Evolutionary conservation across 2,888 invertebrate species (phyloP).

Genomic region (Ceraclea dissimilis): DNA sequence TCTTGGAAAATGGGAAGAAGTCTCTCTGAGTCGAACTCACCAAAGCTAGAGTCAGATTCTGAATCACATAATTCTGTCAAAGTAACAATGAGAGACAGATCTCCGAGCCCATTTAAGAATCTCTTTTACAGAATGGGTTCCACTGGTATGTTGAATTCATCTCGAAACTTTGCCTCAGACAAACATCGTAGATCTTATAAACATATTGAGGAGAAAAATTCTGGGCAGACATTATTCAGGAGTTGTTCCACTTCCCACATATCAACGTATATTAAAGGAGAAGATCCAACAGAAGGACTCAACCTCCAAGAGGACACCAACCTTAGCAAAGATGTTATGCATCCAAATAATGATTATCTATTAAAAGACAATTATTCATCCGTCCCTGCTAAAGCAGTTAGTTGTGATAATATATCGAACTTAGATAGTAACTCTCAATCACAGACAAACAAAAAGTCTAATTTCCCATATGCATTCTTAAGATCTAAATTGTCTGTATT

Average conservation of each 20-base stretch:
- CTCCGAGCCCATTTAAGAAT: slow-evolving; percentile 61
- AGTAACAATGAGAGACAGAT: slow-evolving; percentile 47
- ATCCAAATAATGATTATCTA: slow-evolving; percentile 34
- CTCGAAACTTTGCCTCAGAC: slow-evolving; percentile 42
- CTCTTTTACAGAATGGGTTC: slow-evolving; percentile 71
- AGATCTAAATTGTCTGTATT: slow-evolving; percentile 69
- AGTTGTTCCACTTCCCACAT: slow-evolving; percentile 72
- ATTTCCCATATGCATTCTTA: slow-evolving; percentile 70
- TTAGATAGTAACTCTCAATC: slow-evolving; percentile 37
- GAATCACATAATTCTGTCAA: slow-evolving; percentile 36
- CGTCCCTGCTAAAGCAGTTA: slow-evolving; percentile 55
- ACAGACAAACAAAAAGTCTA: slow-evolving; percentile 19
- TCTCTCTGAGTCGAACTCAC: slow-evolving; percentile 42
- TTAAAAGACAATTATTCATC: slow-evolving; percentile 39
- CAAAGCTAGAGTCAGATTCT: slow-evolving; percentile 42
- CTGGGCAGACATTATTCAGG: slow-evolving; percentile 52
- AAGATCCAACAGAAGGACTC: slow-evolving; percentile 73
- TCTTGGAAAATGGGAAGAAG: slow-evolving; percentile 52
- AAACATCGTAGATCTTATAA: slow-evolving; percentile 34
- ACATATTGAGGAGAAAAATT: slow-evolving; percentile 40
- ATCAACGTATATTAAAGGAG: slow-evolving; percentile 68
- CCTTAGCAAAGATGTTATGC: slow-evolving; percentile 32
- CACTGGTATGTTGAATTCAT: slow-evolving; percentile 63
- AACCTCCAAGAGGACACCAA: slow-evolving; percentile 51
- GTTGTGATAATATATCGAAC: slow-evolving; percentile 65